Percentiles rank a stretch among this genome's conserved stretches.
phyloP scores from a whole-genome alignment of 1,140 invertebrate genomes.

The Portunus trituberculatus region DNA sequence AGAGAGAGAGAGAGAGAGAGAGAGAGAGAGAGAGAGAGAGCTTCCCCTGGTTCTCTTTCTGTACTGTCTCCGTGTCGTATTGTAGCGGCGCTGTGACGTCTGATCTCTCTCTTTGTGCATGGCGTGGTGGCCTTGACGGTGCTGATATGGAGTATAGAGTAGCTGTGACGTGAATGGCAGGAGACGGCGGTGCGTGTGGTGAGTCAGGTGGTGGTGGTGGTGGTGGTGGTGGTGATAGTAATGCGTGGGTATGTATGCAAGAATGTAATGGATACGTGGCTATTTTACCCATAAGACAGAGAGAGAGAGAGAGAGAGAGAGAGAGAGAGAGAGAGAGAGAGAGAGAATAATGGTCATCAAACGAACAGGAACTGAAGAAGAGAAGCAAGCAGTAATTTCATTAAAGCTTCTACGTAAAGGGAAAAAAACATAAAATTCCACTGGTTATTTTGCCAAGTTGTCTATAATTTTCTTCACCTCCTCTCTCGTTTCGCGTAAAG shows the following conservation, averaged over 20 bases:
- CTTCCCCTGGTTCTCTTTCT: background rate
- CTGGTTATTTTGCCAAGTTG: no score
- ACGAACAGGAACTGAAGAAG: no score
- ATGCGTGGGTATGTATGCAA: background rate
- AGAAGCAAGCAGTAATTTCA: no score
- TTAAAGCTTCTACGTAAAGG: no score
- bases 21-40: constrained; percentile 25
- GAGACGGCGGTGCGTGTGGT: background rate
- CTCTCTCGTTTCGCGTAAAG: no score
- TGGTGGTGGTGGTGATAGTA: background rate
- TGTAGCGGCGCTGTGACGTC: no score
- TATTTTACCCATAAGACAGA: background rate
- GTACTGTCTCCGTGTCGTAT: no score
- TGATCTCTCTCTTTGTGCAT: background rate
- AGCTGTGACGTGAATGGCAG: background rate
- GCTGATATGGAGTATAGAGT: background rate
- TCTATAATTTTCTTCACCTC: no score
- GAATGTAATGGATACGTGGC: background rate
- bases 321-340: constrained; percentile 50
- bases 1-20: constrained; percentile 29
- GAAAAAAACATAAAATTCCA: no score
- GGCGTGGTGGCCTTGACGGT: background rate
- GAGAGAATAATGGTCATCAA: background rate
- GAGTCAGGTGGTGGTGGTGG: background rate
- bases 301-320: constrained; percentile 50